Percentiles rank a stretch among this genome's conserved stretches.
These are phyloP conservation scores for Araneus ventricosus DNA, from an alignment of 1,140 invertebrate species.

Conservation along the genomic window DNA sequence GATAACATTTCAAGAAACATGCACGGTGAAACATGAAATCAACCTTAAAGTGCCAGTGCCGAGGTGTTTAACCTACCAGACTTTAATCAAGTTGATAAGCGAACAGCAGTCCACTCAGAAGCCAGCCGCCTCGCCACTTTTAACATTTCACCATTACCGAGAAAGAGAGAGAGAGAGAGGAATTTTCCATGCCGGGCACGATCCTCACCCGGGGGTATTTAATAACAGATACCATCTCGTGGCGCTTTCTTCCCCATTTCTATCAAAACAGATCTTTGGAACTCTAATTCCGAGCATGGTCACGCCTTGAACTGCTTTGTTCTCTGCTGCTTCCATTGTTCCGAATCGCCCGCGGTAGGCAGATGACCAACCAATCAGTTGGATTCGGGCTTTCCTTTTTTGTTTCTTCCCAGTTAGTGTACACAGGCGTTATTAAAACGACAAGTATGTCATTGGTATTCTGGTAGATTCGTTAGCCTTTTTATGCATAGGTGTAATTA, in stretches of 20 bases:
- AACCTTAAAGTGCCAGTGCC: not conserved
- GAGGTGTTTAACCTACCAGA: constrained; percentile 3
- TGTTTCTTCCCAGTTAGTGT: not conserved
- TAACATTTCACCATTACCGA: not conserved
- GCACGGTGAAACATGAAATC: not conserved
- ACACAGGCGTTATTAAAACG: not conserved
- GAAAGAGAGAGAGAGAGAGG: not conserved
- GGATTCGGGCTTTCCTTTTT: not conserved
- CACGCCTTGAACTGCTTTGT: constrained; percentile 13
- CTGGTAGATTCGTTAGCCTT: not conserved
- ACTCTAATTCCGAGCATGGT: not conserved
- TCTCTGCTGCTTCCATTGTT: constrained; percentile 7
- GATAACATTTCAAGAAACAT: too few species aligned
- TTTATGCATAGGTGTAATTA: not conserved
- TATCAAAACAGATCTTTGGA: constrained; percentile 8
- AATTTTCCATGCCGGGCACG: not conserved
- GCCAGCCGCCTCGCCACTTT: not conserved
- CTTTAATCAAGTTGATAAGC: constrained; percentile 35
- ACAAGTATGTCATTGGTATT: constrained; percentile 19
- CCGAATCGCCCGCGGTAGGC: not conserved
- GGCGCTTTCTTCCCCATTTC: not conserved
- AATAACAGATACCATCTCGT: constrained; percentile 25
- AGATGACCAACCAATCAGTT: not conserved
- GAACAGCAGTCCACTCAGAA: not conserved
- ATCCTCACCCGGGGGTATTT: not conserved